These are phyloP conservation scores for Athene cunicularia DNA, from an alignment of 2,113 vertebrate genomes.

Conservation along the genomic window DNA sequence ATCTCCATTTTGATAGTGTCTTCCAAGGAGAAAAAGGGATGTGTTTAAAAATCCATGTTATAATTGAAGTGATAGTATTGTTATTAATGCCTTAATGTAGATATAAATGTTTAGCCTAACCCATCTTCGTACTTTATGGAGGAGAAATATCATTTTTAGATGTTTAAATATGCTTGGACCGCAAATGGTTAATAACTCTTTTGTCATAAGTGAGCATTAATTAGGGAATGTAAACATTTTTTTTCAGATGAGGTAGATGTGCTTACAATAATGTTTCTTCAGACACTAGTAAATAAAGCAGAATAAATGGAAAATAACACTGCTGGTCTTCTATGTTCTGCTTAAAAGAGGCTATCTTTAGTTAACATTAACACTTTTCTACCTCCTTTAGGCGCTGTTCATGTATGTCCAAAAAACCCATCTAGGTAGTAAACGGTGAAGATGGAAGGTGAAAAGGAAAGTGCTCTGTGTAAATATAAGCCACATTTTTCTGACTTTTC, in stretches of 20 bases:
- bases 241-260: neutral
- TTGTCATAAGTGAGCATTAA: neutral
- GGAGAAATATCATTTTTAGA: neutral
- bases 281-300: neutral
- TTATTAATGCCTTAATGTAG: slow-evolving; percentile 12
- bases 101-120: slow-evolving; percentile 19
- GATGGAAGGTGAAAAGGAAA: neutral
- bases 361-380: neutral
- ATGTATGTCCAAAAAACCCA: neutral
- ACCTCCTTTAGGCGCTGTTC: neutral
- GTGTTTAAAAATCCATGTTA: neutral
- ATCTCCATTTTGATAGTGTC: neutral
- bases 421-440: neutral
- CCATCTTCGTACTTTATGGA: neutral
- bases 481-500: neutral
- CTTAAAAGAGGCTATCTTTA: neutral
- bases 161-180: neutral
- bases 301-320: neutral
- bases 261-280: neutral
- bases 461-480: neutral
- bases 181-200: neutral
- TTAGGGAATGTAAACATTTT: neutral
- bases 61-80: neutral
- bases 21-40: neutral
- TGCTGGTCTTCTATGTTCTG: neutral